These are phyloP conservation scores for Enteromius mattozi DNA, from an alignment of 2,797 vertebrate genomes.

Conservation along the genomic window DNA sequence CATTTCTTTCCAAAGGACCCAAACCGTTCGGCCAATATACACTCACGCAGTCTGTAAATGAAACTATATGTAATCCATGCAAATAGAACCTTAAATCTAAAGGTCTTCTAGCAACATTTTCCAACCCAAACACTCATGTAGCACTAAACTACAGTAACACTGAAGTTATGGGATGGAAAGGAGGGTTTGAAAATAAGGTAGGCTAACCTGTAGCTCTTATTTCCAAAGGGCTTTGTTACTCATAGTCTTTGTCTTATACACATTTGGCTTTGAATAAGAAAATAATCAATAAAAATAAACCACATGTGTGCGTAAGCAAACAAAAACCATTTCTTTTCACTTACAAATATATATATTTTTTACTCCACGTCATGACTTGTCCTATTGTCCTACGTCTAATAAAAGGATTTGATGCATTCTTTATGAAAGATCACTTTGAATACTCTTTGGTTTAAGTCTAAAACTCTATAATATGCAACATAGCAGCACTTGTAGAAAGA, in stretches of 20 bases:
- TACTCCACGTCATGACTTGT: conserved; percentile 56
- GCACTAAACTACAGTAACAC: conserved; percentile 72
- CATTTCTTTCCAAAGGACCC: conserved; percentile 27
- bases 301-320: conserved; percentile 63
- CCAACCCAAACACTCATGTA: conserved; percentile 58
- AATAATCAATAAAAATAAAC: conserved; percentile 87
- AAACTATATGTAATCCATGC: conserved; percentile 52
- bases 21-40: conserved; percentile 44
- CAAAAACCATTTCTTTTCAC: conserved; percentile 63
- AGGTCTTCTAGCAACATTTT: conserved; percentile 48
- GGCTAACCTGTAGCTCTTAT: conserved; percentile 83
- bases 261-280: conserved; percentile 89
- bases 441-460: conserved; percentile 91
- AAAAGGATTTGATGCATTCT: conserved; percentile 67
- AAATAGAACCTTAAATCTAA: conserved; percentile 47
- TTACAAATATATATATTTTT: conserved; percentile 51
- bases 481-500: conserved; percentile 89
- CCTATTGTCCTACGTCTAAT: conserved; percentile 60
- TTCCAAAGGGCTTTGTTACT: conserved; percentile 58
- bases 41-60: conserved; percentile 47
- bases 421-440: conserved; percentile 71
- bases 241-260: conserved; percentile 60
- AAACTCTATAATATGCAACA: conserved; percentile 73
- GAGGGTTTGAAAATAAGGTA: conserved; percentile 53
- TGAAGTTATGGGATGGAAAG: conserved; percentile 77